These are phyloP conservation scores for Podarcis lilfordi DNA, from an alignment of 2,797 vertebrate species.

Conservation along the genomic window DNA sequence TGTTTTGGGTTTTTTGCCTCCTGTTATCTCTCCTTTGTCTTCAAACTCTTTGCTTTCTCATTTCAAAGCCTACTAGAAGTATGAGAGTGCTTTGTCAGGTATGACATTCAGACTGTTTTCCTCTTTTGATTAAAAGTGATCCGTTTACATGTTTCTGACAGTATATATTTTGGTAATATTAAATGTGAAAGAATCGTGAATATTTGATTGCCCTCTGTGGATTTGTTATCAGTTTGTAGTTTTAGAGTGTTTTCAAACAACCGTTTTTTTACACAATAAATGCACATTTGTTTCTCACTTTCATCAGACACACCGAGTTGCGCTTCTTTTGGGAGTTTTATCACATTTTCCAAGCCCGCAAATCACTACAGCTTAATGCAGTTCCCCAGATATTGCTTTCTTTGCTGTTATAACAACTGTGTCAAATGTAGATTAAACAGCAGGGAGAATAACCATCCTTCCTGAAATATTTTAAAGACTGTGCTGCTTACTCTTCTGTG, in stretches of 20 bases:
- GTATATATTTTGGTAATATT: conserved; percentile 43
- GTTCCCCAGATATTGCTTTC: neutral
- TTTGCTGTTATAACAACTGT: neutral
- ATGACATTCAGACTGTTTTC: conserved; percentile 88
- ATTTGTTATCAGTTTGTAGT: neutral
- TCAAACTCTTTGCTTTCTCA: conserved; percentile 94
- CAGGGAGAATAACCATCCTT: neutral
- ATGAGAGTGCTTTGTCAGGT: conserved; percentile 99
- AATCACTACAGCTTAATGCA: neutral
- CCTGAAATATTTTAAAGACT: neutral
- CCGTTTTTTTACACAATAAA: neutral
- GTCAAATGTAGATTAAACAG: neutral
- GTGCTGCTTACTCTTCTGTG: neutral
- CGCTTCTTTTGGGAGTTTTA: neutral
- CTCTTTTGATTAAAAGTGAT: conserved; percentile 53
- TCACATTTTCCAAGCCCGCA: neutral
- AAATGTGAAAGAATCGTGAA: conserved; percentile 37
- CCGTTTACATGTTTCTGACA: conserved; percentile 41
- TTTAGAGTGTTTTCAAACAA: neutral
- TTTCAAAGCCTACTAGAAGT: conserved; percentile 99
- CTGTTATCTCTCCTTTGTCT: conserved; percentile 85
- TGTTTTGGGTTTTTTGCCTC: conserved; percentile 66
- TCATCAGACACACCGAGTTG: neutral
- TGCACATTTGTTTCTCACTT: neutral
- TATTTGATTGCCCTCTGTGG: conserved; percentile 33